Evolutionary conservation across 2,888 invertebrate genomes (phyloP), one percentile per base, ranked within the genome.

Genomic region (Biston stratarius): DNA sequence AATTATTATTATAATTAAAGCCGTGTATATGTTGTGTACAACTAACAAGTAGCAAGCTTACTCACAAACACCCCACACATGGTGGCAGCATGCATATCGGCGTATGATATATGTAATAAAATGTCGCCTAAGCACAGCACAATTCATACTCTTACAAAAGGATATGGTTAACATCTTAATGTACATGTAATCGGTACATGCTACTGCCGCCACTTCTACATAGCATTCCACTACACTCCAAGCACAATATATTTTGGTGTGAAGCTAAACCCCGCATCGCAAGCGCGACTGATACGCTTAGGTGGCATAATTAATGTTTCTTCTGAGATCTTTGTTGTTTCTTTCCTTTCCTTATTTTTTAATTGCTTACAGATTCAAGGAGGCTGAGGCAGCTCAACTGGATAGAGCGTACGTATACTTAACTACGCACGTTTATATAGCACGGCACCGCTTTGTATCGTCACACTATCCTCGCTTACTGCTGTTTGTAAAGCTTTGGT

Each of bases 281-380:
- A 75, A 70, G 64, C 76, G 80, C 77, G 78, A 82, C 79, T 75
- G 74, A 82, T 78, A 83, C 79, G 87, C 88, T 88, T 86, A 85
- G 86, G 88, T 86, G 86, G 81, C 84, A 83, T 85, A 84, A 84
- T 78, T 80, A 79, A 79, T 74, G 75, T 85, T 78, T 85, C 80
- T 83, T 85, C 75, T 84, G 74, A 84, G 73, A 81, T 84, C 83
- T 84, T 82, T 77, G 84, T 86, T 86, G 86, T 89, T 84, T 91
- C 89, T 90, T 88, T 91, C 91, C 90, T 91, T 90, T 90, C 91
- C 92, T 91, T 91, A 91, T 90, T 89, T 80, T 94, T 92, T 88
- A 92, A 94, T 94, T 94, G 93, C 95, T 97, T 96, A 84, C 96
- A 97, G 97, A 96, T 96, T 96, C 96, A 97, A 96, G 96, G 96